Base-by-base conservation (phyloP, 2,888 invertebrate species). In the Theodoxus fluviatilis region DNA sequence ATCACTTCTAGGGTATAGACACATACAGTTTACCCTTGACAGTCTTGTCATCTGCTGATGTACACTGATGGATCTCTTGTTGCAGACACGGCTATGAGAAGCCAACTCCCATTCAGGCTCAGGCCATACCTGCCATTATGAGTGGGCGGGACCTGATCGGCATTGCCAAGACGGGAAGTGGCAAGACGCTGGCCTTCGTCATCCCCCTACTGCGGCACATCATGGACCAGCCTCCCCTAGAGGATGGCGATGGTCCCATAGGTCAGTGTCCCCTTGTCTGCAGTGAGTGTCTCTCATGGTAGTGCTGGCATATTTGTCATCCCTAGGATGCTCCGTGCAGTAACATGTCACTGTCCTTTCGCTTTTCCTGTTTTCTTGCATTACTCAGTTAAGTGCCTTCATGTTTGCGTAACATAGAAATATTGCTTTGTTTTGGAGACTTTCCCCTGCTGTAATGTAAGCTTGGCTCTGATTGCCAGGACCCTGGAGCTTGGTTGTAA, bases 81-180 rank as follows among this genome's bases (percentile, higher is more conserved):
- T 77, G 4, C 75, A 89, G 89, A 73, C 82, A 87, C 69, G 81
- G 91, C 71, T 99, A 96, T 87, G 96, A 96, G 81, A 98, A 96
- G 87, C 99, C 99, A 0, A 99, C 99, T 0, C 98, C 99, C 0
- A 99, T 99, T 82, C 99, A 99, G 88, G 93, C 95, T 69, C 99
- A 99, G 89, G 98, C 98, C 2, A 94, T 99, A 83, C 90, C 90
- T 25, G 94, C 95, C 35, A 94, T 99, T 73, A 98, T 99, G 98
- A 94, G 94, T 66, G 90, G 90, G n/a, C 91, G 98, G 71, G 98
- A 99, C 88, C 89, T 99, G 73, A 99, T 99, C 83, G 98, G 98
- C 69, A 99, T 99, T 85, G 99, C 99, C 1, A 99, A 99, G 89
- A 99, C 99, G 0, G 98, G 98, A 59, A 96, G 96, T 84, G 99